A percentile compares a stretch with the other conserved stretches of the same genome.
phyloP scores from a whole-genome alignment of 2,888 invertebrate genomes.

The Corbicula japonica region DNA sequence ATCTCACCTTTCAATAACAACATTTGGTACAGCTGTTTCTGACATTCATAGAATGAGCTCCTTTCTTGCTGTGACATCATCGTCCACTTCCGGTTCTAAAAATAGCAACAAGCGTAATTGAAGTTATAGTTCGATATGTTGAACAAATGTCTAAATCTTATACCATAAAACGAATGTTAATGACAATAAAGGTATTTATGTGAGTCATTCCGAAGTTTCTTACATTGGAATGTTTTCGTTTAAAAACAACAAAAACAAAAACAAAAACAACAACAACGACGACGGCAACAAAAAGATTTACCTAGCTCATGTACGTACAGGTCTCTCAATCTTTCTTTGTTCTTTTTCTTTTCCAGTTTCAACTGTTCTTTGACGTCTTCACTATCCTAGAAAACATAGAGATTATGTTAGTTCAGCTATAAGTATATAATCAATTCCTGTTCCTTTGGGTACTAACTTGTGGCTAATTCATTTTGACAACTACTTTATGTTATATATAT shows the following conservation, averaged over 20 bases:
- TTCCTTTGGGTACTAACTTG: not conserved
- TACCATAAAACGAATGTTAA: too few relatives aligned
- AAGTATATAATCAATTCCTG: not conserved
- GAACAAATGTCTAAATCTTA: too few relatives aligned
- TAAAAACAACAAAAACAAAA: too few relatives aligned
- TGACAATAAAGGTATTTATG: too few relatives aligned
- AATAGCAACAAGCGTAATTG: not conserved
- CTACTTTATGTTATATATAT: not conserved
- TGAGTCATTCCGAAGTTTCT: not conserved
- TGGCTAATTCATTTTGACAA: not conserved
- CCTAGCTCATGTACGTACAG: conserved; percentile 44
- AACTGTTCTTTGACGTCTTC: conserved; percentile 70
- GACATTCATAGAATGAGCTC: conserved; percentile 34
- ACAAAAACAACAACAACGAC: too few relatives aligned
- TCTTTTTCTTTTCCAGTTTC: conserved; percentile 75
- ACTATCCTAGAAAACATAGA: conserved; percentile 65
- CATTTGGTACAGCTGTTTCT: conserved; percentile 34
- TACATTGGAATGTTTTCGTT: too few relatives aligned
- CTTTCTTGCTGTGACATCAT: not conserved
- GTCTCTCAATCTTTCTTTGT: conserved; percentile 76
- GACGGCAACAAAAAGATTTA: too few relatives aligned
- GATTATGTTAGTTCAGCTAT: not conserved
- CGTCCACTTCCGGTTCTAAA: not conserved
- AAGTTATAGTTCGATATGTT: too few relatives aligned
- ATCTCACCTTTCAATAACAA: conserved; percentile 50